These are phyloP conservation scores for Creontiades dilutus DNA, from an alignment of 2,888 invertebrate genomes.

Conservation along the genomic window DNA sequence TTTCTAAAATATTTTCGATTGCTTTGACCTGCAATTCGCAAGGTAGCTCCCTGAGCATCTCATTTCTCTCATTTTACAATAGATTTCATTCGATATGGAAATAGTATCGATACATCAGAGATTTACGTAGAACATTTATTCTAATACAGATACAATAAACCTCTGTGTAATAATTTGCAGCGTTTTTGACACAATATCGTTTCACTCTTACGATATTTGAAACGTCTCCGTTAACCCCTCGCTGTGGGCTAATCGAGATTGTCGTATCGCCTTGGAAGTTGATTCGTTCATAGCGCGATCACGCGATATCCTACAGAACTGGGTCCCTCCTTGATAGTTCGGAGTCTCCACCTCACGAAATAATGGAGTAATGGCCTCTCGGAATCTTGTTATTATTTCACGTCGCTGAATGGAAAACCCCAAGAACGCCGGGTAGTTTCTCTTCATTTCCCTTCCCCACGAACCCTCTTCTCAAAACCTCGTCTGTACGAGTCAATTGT, in stretches of 20 bases:
- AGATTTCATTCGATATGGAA: too few relatives aligned
- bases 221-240: background rate
- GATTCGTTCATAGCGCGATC: slow-evolving; percentile 1
- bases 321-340: background rate
- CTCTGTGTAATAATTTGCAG: too few relatives aligned
- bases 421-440: background rate
- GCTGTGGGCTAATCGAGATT: background rate
- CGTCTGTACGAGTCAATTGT: too few relatives aligned
- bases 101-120: too few relatives aligned
- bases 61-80: too few relatives aligned
- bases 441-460: background rate
- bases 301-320: background rate
- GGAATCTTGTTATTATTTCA: slow-evolving; percentile 17
- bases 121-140: too few relatives aligned
- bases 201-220: background rate
- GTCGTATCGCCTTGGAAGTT: background rate
- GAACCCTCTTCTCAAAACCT: background rate
- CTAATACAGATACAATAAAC: too few relatives aligned
- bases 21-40: too few relatives aligned
- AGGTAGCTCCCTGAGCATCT: too few relatives aligned
- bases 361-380: background rate
- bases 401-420: background rate
- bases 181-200: background rate
- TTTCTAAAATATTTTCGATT: too few relatives aligned
- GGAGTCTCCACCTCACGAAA: background rate